A percentile compares a stretch with the other conserved stretches of the same genome.
Conservation (phyloP, 2,113 vertebrate species). For the Brachyhypopomus occidentalis region DNA sequence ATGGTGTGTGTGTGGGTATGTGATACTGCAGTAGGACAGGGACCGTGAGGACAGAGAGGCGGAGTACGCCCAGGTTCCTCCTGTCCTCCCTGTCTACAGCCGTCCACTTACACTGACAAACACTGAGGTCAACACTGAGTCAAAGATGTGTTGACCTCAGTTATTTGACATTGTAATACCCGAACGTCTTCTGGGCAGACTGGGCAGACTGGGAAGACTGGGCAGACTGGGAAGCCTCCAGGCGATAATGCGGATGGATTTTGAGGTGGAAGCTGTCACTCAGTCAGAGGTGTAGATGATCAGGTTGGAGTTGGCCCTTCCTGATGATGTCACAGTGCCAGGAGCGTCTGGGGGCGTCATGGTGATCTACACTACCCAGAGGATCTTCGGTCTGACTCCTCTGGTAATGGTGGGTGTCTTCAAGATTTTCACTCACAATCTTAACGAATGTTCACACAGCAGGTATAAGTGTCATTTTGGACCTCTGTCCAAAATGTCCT, state of each 20-base stretch:
- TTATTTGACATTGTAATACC: no score
- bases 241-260: conserved; percentile 92
- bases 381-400: conserved; percentile 84
- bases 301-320: conserved; percentile 90
- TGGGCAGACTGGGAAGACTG: conserved; percentile 51
- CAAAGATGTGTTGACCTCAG: no score
- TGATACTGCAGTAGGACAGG: no score
- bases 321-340: conserved; percentile 63
- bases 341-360: conserved; percentile 81
- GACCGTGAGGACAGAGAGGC: no score
- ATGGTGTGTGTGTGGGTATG: no score
- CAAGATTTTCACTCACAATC: background rate
- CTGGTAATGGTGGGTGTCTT: conserved; percentile 85
- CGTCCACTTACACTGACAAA: no score
- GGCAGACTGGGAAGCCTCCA: conserved; percentile 46
- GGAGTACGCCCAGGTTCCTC: no score
- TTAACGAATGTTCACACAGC: no score
- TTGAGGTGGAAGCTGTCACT: conserved; percentile 83
- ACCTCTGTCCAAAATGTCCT: no score
- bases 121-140: no score
- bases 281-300: conserved; percentile 82
- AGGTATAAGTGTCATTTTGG: no score
- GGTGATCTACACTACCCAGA: conserved; percentile 86
- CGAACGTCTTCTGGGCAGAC: conserved; percentile 54
- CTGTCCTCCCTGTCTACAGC: no score